These are phyloP conservation scores for Linyphia triangularis DNA, from an alignment of 2,888 invertebrate species.

Conservation along the genomic window DNA sequence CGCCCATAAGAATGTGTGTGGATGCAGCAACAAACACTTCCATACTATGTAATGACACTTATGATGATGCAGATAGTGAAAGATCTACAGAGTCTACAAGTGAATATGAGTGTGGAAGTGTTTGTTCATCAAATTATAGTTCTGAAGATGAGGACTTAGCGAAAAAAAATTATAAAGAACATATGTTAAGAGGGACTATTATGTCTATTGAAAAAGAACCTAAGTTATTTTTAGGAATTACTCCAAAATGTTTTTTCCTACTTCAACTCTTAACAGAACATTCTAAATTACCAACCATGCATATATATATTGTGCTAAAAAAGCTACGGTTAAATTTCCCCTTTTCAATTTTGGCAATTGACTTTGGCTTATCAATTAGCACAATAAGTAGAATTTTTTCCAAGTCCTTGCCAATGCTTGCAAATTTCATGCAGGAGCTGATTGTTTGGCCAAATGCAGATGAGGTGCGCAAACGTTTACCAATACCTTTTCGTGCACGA, in stretches of 20 bases:
- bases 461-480: neutral
- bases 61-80: neutral
- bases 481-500: constrained; percentile 17
- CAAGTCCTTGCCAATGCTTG: constrained; percentile 11
- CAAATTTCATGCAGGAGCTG: neutral
- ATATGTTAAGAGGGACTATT: neutral
- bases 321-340: neutral
- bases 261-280: neutral
- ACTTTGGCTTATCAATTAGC: neutral
- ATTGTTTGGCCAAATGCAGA: constrained; percentile 8
- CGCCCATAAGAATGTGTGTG: constrained; percentile 8
- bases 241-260: neutral
- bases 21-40: neutral
- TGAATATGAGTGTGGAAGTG: neutral
- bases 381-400: neutral
- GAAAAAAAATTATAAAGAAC: neutral
- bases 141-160: neutral
- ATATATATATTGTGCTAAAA: constrained; percentile 12
- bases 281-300: neutral
- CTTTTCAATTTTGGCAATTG: constrained; percentile 18
- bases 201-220: constrained; percentile 12
- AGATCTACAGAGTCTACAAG: neutral
- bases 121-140: neutral
- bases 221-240: constrained; percentile 23
- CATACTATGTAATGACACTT: neutral